Percentiles rank a stretch among this genome's conserved stretches.
Evolutionary conservation across 2,888 invertebrate genomes (phyloP).

Genomic region (Plebejus anna): DNA sequence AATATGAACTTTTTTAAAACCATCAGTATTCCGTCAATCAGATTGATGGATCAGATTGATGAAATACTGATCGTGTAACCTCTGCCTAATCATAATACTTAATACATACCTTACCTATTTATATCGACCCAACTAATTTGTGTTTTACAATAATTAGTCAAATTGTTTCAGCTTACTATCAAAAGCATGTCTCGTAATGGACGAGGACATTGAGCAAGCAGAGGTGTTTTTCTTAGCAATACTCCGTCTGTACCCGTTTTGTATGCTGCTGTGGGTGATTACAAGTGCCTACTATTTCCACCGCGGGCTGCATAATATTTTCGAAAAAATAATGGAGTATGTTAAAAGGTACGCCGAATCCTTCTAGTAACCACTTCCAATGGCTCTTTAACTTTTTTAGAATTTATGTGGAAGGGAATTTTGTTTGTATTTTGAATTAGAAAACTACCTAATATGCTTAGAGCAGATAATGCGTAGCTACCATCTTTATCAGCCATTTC

Average conservation of each 20-base stretch:
- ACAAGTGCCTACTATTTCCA: constrained; percentile 56
- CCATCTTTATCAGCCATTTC: too few relatives aligned
- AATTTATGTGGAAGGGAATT: too few relatives aligned
- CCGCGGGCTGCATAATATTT: constrained; percentile 52
- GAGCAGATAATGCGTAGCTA: too few relatives aligned
- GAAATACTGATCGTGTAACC: too few relatives aligned
- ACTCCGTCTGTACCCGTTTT: constrained; percentile 54
- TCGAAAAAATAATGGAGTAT: constrained; percentile 50
- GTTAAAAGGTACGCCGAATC: constrained; percentile 44
- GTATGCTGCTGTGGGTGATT: constrained; percentile 52
- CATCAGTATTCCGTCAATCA: too few relatives aligned
- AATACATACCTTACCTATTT: background rate
- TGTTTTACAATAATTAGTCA: background rate
- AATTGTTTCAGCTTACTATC: constrained; percentile 53
- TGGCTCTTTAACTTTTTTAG: too few relatives aligned
- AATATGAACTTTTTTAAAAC: too few relatives aligned
- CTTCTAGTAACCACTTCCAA: too few relatives aligned
- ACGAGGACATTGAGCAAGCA: constrained; percentile 53
- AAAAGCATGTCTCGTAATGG: constrained; percentile 57
- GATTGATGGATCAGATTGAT: too few relatives aligned
- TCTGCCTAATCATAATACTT: too few relatives aligned
- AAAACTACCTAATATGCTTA: too few relatives aligned
- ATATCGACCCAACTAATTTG: background rate
- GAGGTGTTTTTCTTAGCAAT: constrained; percentile 62
- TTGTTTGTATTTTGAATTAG: too few relatives aligned